These are phyloP conservation scores for Strigops habroptila DNA, from an alignment of 2,113 vertebrate species.

Conservation along the genomic window DNA sequence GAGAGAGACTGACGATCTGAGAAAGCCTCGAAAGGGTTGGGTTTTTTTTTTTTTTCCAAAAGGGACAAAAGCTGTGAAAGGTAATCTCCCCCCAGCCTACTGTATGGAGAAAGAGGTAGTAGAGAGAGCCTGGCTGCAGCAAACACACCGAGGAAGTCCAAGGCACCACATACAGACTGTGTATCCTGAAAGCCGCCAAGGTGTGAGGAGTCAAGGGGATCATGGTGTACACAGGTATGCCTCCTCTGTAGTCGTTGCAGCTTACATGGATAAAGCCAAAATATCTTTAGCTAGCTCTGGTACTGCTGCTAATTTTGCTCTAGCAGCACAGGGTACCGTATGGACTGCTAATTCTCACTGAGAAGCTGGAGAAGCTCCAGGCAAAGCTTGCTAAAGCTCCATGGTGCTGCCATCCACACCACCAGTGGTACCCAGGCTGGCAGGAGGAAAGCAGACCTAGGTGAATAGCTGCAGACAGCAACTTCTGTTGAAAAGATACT, in stretches of 20 bases:
- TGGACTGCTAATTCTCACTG: background rate
- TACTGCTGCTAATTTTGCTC: background rate
- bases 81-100: background rate
- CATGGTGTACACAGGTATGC: background rate
- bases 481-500: background rate
- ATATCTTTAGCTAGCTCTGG: background rate
- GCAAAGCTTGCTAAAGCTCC: background rate
- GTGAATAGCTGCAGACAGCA: background rate
- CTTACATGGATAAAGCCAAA: background rate
- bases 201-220: background rate
- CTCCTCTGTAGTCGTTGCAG: background rate
- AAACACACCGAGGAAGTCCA: background rate
- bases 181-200: background rate
- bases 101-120: background rate
- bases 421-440: background rate
- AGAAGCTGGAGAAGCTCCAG: background rate
- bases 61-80: background rate
- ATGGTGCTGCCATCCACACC: accelerated
- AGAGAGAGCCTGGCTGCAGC: background rate
- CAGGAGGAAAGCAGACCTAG: background rate
- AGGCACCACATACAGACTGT: background rate
- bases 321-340: background rate
- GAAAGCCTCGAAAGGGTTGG: background rate
- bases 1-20: background rate
- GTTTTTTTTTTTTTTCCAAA: background rate